Conservation (phyloP, 2,888 invertebrate species). For the Abscondita cerata region DNA sequence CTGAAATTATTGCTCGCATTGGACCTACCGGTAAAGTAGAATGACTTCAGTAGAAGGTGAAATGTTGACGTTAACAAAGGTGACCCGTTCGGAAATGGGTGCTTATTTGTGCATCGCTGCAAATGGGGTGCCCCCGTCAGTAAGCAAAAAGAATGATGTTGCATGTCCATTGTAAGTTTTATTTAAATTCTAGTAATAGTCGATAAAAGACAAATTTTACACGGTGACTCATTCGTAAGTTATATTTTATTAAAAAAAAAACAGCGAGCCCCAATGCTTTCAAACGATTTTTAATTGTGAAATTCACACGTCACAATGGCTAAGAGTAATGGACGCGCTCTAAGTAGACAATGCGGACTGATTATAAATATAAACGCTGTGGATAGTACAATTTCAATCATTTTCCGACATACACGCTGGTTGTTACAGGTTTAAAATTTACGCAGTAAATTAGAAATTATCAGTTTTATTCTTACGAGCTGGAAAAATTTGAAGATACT, state of each 20-base stretch:
- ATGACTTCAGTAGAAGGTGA: slow-evolving; percentile 80
- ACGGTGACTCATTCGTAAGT: slow-evolving; percentile 12
- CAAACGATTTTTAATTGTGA: slow-evolving; percentile 56
- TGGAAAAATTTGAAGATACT: slow-evolving; percentile 2
- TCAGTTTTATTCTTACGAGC: slow-evolving; percentile 7
- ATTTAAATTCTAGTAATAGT: slow-evolving; percentile 1
- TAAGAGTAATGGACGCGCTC: slow-evolving; percentile 55
- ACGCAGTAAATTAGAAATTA: slow-evolving; percentile 41
- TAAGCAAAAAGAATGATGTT: slow-evolving; percentile 91
- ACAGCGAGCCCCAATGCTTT: slow-evolving; percentile 57
- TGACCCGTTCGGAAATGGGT: slow-evolving; percentile 89
- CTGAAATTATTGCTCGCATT: slow-evolving; percentile 79
- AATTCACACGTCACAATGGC: slow-evolving; percentile 55
- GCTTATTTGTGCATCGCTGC: slow-evolving; percentile 88
- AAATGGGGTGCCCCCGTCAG: slow-evolving; percentile 87
- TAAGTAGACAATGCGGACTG: slow-evolving; percentile 59
- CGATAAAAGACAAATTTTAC: slow-evolving; percentile 2
- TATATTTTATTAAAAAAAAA: slow-evolving; percentile 43
- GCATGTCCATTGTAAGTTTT: slow-evolving; percentile 88
- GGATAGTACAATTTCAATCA: slow-evolving; percentile 56
- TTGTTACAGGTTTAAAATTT: slow-evolving; percentile 47
- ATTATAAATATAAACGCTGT: slow-evolving; percentile 58
- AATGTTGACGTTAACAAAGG: slow-evolving; percentile 80
- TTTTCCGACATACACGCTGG: slow-evolving; percentile 52
- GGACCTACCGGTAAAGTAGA: slow-evolving; percentile 77